Evolutionary conservation across 1,140 invertebrate genomes (phyloP).

Genomic region (Drosophila nebulosa): DNA sequence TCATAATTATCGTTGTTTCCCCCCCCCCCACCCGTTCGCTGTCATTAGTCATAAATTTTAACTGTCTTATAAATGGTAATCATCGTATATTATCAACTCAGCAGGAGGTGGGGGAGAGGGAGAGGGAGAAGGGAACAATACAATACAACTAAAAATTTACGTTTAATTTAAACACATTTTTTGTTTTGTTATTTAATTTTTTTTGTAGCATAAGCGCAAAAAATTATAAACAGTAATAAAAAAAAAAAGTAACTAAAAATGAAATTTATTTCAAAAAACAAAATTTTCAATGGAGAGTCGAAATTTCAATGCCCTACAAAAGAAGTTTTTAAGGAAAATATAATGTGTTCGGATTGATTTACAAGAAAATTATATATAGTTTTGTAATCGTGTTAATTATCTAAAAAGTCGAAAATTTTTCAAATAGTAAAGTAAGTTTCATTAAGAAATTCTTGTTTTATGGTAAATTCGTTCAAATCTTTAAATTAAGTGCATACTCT

Average conservation of each 20-base stretch:
- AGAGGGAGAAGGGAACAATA: background rate
- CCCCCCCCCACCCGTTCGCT: background rate
- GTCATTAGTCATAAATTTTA: conserved; percentile 72
- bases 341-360: too few species aligned
- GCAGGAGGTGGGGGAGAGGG: background rate
- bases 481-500: too few species aligned
- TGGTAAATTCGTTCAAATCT: too few species aligned
- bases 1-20: background rate
- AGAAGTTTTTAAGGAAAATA: too few species aligned
- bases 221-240: conserved; percentile 55
- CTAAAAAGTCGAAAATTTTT: too few species aligned
- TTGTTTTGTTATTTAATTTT: conserved; percentile 24
- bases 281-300: too few species aligned
- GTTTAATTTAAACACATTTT: conserved; percentile 54
- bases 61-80: conserved; percentile 65
- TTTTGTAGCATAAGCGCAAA: conserved; percentile 58
- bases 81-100: conserved; percentile 43
- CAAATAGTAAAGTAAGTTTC: too few species aligned
- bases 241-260: conserved; percentile 26
- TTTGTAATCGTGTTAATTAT: too few species aligned
- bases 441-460: too few species aligned
- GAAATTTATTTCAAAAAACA: conserved; percentile 8
- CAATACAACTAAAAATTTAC: conserved; percentile 56
- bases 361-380: too few species aligned
- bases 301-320: too few species aligned